Percentiles rank a stretch among this genome's conserved stretches.
Evolutionary conservation across 2,888 invertebrate species (phyloP).

Genomic region (Apodemia zela): DNA sequence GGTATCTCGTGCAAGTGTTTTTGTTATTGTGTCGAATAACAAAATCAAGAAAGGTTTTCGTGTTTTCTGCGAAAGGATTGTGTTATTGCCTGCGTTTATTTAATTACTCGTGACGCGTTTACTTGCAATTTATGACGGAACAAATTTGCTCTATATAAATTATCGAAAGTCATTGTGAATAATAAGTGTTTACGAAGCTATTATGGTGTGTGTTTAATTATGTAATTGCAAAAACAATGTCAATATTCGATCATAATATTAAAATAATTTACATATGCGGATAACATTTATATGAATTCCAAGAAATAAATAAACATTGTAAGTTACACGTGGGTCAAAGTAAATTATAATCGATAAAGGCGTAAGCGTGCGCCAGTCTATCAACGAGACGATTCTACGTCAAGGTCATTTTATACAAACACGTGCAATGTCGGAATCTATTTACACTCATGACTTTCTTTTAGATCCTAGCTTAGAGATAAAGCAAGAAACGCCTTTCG

Average conservation of each 20-base stretch:
- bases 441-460: conserved; percentile 83
- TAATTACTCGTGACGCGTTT: not conserved
- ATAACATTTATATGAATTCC: conserved; percentile 32
- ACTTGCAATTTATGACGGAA: conserved; percentile 1
- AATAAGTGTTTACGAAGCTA: conserved; percentile 55
- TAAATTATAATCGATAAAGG: conserved; percentile 71
- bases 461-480: conserved; percentile 82
- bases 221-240: conserved; percentile 56
- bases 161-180: conserved; percentile 74
- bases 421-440: conserved; percentile 83
- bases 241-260: conserved; percentile 37
- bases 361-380: conserved; percentile 75
- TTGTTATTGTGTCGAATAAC: conserved; percentile 68
- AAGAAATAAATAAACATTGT: conserved; percentile 56
- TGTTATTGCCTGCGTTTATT: not conserved
- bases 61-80: conserved; percentile 17
- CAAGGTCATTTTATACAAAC: conserved; percentile 74
- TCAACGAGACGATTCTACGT: conserved; percentile 72
- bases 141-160: conserved; percentile 42
- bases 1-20: conserved; percentile 64
- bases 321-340: conserved; percentile 66
- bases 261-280: conserved; percentile 33
- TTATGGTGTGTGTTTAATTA: conserved; percentile 58
- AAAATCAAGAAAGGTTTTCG: conserved; percentile 37
- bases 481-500: conserved; percentile 81